Base-by-base conservation (phyloP, 1,140 invertebrate species). In the Saxidomus purpurata region DNA sequence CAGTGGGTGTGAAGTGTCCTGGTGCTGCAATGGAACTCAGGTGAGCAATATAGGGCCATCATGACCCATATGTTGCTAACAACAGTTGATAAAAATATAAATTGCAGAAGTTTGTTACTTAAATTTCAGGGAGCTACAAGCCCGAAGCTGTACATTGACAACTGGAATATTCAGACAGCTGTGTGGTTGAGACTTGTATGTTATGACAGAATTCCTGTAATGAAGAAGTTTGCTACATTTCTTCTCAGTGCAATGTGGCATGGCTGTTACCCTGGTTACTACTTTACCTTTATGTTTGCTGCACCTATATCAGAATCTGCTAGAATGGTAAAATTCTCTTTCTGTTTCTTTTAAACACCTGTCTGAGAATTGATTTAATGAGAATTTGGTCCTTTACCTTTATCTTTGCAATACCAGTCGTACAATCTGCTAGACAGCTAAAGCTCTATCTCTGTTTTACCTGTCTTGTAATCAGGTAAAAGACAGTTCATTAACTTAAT, bases 261-360 rank as follows among this genome's bases (percentile, higher is more conserved):
- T 96, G 99, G 96, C 89, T 99, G 99, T 95, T 98, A 99, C 96
- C 98, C 98, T 13, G 98, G 99, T 19, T 99, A 99, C 96, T 99
- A 99, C 95, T 95, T 99, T 69, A 99, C 98, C 0, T 99, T 99
- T 96, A 96, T 98, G 43, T 97, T 97, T 34, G 98, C 97, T 17
- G 98, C 98, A 0, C 92, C 99, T 6, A 98, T 98, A 93, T 99
- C 98, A 0, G 96, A 97, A 76, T 97, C 97, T 31, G 97, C 98
- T 31, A 97, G 98, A 96, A 87, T 89, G 90, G 93, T 94, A 82
- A 34, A 76, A n/a, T n/a, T n/a, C n/a, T n/a, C n/a, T n/a, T n/a
- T n/a, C n/a, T n/a, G 22, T 59, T 63, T 67, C 83, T 9, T 38
- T 15, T 11, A 76, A 34, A 13, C n/a, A 15, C 9, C 9, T 15